Evolutionary conservation across 2,113 vertebrate genomes (phyloP).

Genomic region (Triplophysa siluroides): DNA sequence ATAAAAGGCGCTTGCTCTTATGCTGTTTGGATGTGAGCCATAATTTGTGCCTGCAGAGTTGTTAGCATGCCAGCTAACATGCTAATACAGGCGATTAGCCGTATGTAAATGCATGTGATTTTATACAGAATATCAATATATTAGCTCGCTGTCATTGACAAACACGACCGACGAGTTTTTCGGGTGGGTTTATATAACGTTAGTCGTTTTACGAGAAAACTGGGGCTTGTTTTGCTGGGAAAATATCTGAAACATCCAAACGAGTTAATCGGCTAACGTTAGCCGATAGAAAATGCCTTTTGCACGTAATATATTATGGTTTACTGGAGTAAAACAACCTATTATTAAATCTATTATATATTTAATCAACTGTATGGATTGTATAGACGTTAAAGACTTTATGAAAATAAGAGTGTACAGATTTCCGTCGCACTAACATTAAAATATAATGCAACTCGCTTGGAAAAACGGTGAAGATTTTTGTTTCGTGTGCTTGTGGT

Average conservation of each 20-base stretch:
- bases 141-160: not conserved
- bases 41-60: conserved; percentile 13
- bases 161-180: not conserved
- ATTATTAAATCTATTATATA: not conserved
- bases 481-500: not conserved
- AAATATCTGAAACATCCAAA: not conserved
- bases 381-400: not conserved
- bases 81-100: not conserved
- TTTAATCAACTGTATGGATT: not conserved
- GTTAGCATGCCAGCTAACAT: conserved; percentile 25
- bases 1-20: not conserved
- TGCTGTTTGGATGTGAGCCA: not conserved
- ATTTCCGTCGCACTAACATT: not conserved
- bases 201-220: not conserved
- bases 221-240: not conserved
- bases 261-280: conserved; percentile 7
- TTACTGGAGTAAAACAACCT: not conserved
- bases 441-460: not conserved
- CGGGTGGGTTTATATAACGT: not conserved
- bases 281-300: conserved; percentile 7
- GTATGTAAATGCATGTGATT: not conserved
- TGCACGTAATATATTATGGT: not conserved
- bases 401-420: not conserved
- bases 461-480: not conserved
- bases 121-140: not conserved